Conservation (phyloP, 2,113 vertebrate species). For the Ascaphus truei region DNA sequence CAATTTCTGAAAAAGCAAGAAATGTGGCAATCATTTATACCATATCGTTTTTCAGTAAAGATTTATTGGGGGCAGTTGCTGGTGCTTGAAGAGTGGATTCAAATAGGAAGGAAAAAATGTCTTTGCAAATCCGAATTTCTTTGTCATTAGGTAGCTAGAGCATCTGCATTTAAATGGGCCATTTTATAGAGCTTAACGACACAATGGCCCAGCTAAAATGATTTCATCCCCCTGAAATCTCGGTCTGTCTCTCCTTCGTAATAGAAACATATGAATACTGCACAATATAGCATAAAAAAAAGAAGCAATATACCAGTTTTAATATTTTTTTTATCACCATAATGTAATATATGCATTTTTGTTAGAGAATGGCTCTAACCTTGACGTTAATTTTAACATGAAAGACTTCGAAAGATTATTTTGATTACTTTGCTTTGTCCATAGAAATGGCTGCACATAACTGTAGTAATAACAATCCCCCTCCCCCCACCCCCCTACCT, state of each 20-base stretch:
- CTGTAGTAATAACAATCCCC: no score
- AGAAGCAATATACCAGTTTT: no score
- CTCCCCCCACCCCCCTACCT: no score
- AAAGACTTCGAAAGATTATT: no score
- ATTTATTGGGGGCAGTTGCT: conserved; percentile 9
- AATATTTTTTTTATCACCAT: no score
- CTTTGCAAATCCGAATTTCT: not conserved
- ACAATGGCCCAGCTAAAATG: not conserved
- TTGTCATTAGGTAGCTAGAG: not conserved
- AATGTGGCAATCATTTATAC: conserved; percentile 16
- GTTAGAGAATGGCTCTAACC: no score
- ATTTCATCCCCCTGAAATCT: not conserved
- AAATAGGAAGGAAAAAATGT: not conserved
- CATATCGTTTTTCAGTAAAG: not conserved
- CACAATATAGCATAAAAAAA: no score
- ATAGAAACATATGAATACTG: not conserved
- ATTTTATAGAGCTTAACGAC: not conserved
- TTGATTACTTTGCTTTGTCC: no score
- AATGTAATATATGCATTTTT: no score
- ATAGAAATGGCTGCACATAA: no score
- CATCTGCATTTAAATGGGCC: conserved; percentile 11
- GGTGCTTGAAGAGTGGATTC: not conserved
- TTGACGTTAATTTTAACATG: no score
- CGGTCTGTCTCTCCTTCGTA: not conserved
- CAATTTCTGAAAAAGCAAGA: not conserved